Percentiles rank a stretch among this genome's conserved stretches.
These are phyloP conservation scores for Aurelia coerulea DNA, from an alignment of 30 jellyfish, hydroid and myxozoan species.

Conservation along the genomic window DNA sequence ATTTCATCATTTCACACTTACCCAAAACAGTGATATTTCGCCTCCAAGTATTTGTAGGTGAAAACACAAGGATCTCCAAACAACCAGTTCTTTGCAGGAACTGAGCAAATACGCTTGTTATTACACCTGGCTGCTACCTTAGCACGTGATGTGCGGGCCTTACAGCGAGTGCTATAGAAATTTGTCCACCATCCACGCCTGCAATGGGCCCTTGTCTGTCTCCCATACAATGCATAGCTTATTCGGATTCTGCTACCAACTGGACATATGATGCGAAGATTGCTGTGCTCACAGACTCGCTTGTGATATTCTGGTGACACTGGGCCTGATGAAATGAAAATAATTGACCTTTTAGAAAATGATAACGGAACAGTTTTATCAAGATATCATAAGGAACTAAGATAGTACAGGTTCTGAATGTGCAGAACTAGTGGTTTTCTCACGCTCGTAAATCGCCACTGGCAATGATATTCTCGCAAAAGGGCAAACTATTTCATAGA, in stretches of 20 bases:
- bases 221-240: slow-evolving; percentile 60
- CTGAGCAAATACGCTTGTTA: slow-evolving; percentile 22
- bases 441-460: no score
- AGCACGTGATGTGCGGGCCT: slow-evolving; percentile 35
- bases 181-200: slow-evolving; percentile 41
- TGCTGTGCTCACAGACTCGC: slow-evolving; percentile 64
- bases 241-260: slow-evolving; percentile 54
- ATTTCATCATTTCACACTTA: not conserved
- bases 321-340: slow-evolving; percentile 5
- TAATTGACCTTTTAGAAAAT: no score
- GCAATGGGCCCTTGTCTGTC: slow-evolving; percentile 40
- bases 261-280: slow-evolving; percentile 45
- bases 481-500: no score
- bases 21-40: slow-evolving; percentile 55
- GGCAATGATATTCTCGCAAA: no score
- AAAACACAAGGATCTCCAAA: slow-evolving; percentile 60
- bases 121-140: slow-evolving; percentile 25
- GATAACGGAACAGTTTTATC: no score
- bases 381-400: no score
- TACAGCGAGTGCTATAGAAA: slow-evolving; percentile 16
- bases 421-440: no score
- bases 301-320: slow-evolving; percentile 26
- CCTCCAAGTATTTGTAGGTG: slow-evolving; percentile 55
- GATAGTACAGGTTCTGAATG: no score
- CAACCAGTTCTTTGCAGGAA: slow-evolving; percentile 61